Percentiles rank a stretch among this genome's conserved stretches.
Evolutionary conservation across 1,140 invertebrate genomes (phyloP).

Genomic region (Halesus radiatus): DNA sequence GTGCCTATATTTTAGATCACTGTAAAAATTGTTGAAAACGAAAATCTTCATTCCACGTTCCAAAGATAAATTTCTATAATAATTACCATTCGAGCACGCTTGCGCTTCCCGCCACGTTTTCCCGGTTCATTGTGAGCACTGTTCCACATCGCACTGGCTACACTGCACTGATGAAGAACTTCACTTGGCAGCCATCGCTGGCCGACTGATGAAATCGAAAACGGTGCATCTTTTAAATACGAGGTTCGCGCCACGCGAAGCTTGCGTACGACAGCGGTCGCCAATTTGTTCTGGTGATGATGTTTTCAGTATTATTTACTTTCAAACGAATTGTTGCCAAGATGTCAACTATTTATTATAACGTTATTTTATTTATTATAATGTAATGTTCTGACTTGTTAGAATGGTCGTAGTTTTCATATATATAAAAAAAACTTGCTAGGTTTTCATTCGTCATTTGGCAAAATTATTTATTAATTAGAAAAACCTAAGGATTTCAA

Average conservation of each 20-base stretch:
- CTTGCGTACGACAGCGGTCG: not conserved
- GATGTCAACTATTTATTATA: too few relatives aligned
- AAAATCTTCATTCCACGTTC: not conserved
- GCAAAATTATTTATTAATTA: too few relatives aligned
- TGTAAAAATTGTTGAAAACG: not conserved
- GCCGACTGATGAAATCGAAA: slow-evolving; percentile 57
- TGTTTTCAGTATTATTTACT: too few relatives aligned
- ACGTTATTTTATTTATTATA: too few relatives aligned
- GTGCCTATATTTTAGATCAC: too few relatives aligned
- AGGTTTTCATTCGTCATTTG: too few relatives aligned
- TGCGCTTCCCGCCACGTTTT: slow-evolving; percentile 32
- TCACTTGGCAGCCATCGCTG: slow-evolving; percentile 14
- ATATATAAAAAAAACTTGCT: too few relatives aligned
- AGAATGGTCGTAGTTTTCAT: too few relatives aligned
- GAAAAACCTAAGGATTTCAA: too few relatives aligned
- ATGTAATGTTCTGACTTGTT: too few relatives aligned
- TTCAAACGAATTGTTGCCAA: too few relatives aligned
- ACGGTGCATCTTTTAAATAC: slow-evolving; percentile 52
- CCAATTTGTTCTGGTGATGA: not conserved
- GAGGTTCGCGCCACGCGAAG: not conserved
- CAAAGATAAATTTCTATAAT: not conserved
- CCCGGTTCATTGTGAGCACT: not conserved
- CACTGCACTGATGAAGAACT: not conserved
- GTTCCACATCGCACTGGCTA: not conserved
- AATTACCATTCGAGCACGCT: slow-evolving; percentile 10